phyloP scores from a whole-genome alignment of 2,797 vertebrate species.

The Jordanella pulchra region DNA sequence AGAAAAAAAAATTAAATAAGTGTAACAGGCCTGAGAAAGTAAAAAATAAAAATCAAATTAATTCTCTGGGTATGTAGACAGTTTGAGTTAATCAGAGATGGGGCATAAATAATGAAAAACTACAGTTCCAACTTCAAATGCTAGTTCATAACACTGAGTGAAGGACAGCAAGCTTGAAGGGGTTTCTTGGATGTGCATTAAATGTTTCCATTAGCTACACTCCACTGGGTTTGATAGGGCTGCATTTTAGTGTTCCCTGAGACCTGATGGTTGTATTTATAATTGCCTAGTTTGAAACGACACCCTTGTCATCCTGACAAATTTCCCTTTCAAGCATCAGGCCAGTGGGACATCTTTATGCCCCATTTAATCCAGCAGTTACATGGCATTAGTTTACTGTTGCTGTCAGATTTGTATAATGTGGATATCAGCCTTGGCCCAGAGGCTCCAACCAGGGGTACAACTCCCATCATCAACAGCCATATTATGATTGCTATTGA shows the following conservation, averaged over 20 bases:
- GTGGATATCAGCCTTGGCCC: slow-evolving; percentile 52
- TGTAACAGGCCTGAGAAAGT: too few species aligned
- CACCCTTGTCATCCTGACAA: neutral
- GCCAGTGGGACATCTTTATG: neutral
- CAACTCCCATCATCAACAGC: slow-evolving; percentile 78
- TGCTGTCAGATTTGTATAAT: too few species aligned
- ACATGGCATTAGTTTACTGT: neutral
- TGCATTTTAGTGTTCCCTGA: neutral
- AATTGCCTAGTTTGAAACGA: neutral
- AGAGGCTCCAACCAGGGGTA: slow-evolving; percentile 80
- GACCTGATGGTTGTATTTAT: neutral
- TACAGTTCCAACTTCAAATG: neutral
- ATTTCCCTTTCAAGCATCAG: neutral
- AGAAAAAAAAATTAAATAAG: too few species aligned
- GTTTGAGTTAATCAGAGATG: neutral
- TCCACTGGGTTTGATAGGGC: neutral
- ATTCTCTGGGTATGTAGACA: too few species aligned
- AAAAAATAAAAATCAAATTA: neutral
- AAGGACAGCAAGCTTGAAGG: neutral
- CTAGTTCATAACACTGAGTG: neutral
- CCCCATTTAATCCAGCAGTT: neutral
- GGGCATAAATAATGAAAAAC: neutral
- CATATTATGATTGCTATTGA: slow-evolving; percentile 83
- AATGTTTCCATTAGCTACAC: neutral
- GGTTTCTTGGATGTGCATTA: neutral